Base-by-base conservation (phyloP, 2,113 vertebrate genomes). In the Synodontis membranacea region DNA sequence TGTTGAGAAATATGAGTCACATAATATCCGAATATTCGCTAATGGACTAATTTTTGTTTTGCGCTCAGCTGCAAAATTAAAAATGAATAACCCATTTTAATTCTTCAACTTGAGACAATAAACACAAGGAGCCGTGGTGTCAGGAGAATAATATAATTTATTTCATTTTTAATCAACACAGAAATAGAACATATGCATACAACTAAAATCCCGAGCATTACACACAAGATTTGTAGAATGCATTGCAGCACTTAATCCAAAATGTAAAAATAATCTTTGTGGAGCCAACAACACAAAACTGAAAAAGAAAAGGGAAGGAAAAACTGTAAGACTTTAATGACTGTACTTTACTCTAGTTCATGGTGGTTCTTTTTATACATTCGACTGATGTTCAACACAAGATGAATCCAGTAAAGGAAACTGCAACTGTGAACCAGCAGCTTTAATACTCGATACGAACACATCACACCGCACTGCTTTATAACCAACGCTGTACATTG, bases 161-260 rank as follows among this genome's bases (percentile, higher is more conserved):
- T 90, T 95, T 92, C 86, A 92, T 93, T 93, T 85, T 88, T 88
- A 92, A 91, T 86, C 90, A 90, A 82, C 88, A 93, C 91, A 90
- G 76, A 88, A 14, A 90, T 85, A 89, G 60, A 4, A 68, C 87
- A 89, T 90, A 56, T 91, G 81, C 87, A 91, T 52, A 92, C 37
- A 87, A 54, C 84, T 37, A 34, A 80, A 91, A 92, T 92, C 90
- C 90, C 82, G 84, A 86, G 74, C 78, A 58, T 28, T 19, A 39
- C 14, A 84, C 31, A 79, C 37, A 34, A 83, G 17, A 87, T 88
- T 75, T 37, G 78, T 25, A 79, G 56, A 85, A 76, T 10, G 68
- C 8, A 46, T 25, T 5, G 7, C 42, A 46, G 19, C 37, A 42
- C 68, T 23, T 42, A 72, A 72, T 44, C 9, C 37, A 4, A 72